Evolutionary conservation across 2,113 vertebrate genomes (phyloP).

Genomic region (Columba janthina): DNA sequence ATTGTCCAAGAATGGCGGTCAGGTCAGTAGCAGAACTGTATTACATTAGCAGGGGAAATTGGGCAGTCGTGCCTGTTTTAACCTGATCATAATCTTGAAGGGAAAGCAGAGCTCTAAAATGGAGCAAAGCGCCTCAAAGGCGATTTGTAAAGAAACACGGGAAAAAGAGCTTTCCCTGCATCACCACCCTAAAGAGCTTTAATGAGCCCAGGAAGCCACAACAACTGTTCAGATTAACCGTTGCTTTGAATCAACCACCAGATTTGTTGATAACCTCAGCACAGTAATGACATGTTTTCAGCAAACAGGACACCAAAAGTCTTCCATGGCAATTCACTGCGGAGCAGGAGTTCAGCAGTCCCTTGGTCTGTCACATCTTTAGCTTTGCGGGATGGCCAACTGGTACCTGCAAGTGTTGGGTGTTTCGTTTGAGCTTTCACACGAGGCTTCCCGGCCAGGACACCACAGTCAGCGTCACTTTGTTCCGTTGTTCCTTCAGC

Average conservation of each 20-base stretch:
- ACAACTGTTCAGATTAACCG: neutral
- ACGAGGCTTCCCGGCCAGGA: conserved; percentile 91
- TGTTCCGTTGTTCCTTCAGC: conserved; percentile 92
- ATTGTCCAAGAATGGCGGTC: neutral
- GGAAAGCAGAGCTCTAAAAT: neutral
- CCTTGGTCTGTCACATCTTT: neutral
- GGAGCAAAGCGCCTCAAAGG: neutral
- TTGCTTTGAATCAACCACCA: neutral
- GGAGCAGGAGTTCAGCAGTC: neutral
- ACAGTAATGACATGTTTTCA: neutral
- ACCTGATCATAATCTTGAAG: neutral
- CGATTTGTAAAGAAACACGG: neutral
- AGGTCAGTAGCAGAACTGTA: neutral
- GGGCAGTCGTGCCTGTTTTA: neutral
- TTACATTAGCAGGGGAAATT: neutral
- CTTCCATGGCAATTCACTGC: fast-evolving
- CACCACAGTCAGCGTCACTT: conserved; percentile 88
- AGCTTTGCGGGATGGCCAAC: neutral
- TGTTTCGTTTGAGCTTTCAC: conserved; percentile 22
- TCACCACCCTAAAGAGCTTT: neutral
- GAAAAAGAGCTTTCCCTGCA: neutral
- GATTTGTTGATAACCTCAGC: neutral
- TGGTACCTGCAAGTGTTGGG: neutral
- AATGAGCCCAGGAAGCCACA: neutral
- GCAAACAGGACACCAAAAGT: neutral